Base-by-base conservation (phyloP, 2,888 invertebrate genomes). In the Odontocolon sp. region DNA sequence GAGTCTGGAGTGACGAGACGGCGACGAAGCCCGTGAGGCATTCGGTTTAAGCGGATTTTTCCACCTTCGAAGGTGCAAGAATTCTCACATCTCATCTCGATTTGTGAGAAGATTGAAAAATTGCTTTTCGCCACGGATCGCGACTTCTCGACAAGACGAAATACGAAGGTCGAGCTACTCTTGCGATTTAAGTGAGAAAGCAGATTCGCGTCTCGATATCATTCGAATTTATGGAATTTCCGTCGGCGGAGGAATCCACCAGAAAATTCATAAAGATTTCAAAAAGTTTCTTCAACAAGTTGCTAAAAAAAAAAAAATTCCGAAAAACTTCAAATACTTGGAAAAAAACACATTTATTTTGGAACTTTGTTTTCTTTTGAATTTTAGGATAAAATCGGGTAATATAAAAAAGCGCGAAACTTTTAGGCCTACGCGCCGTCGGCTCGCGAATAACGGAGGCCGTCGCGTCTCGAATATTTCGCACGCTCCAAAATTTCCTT, bases 381-480 rank as follows among this genome's bases (percentile, higher is more conserved):
- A n/a, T n/a, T n/a, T 28, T 14, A 16, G 2, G 8, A 3, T 8
- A 59, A 47, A 18, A n/a, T 1, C 16, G 31, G 47, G 66, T 1
- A 5, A 28, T 8, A 2, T 2, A 5, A 5, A 9, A 11, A 38
- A 57, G 31, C 3, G 18, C 3, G 23, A 45, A 50, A 26, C n/a
- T 40, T 59, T 54, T 70, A 75, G 76, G 80, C 76, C 80, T 78
- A 80, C 79, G 78, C 82, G 85, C 89, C 89, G 89, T 85, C 89
- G 89, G 89, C 82, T 83, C 83, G 82, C 82, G 83, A 79, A 50
- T 40, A 61, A 26, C 28, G 57, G 31, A 40, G 63, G 68, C 89
- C 89, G 89, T 89, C 89, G 89, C 89, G 81, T 66, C 73, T 77
- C 64, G 64, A 76, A 47, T 57, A 21, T n/a, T 42, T 26, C 54